Evolutionary conservation across 2,113 vertebrate genomes (phyloP).

Genomic region (Cavia porcellus): DNA sequence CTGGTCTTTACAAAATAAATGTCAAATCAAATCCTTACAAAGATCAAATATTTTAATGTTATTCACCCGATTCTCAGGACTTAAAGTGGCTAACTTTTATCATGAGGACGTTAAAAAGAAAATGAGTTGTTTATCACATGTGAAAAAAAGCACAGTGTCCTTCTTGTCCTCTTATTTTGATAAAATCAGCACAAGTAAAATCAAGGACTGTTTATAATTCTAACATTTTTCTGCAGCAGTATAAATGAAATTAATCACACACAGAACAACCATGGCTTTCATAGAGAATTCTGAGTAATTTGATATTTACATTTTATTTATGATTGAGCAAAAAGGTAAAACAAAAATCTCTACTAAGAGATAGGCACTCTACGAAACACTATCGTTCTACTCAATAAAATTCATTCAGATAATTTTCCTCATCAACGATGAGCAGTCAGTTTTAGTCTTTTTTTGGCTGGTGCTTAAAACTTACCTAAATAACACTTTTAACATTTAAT

Average conservation of each 20-base stretch:
- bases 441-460: background rate
- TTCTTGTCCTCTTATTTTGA: constrained; percentile 62
- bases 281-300: constrained; percentile 72
- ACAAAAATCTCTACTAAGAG: constrained; percentile 48
- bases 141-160: constrained; percentile 59
- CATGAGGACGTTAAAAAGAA: background rate
- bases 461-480: background rate
- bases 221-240: constrained; percentile 65
- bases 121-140: background rate
- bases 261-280: constrained; percentile 73
- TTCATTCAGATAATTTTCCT: background rate
- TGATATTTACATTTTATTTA: constrained; percentile 73
- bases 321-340: constrained; percentile 74
- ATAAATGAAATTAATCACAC: constrained; percentile 83
- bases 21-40: constrained; percentile 59
- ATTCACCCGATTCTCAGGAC: constrained; percentile 31
- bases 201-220: constrained; percentile 75
- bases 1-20: constrained; percentile 75
- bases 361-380: background rate
- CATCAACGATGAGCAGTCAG: background rate
- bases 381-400: background rate
- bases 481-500: background rate
- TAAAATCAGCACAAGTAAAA: constrained; percentile 85
- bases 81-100: background rate
- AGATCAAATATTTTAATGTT: constrained; percentile 25